Percentiles rank a stretch among this genome's conserved stretches.
Conservation (phyloP, 1,140 invertebrate genomes). For the Drosophila rhopaloa region DNA sequence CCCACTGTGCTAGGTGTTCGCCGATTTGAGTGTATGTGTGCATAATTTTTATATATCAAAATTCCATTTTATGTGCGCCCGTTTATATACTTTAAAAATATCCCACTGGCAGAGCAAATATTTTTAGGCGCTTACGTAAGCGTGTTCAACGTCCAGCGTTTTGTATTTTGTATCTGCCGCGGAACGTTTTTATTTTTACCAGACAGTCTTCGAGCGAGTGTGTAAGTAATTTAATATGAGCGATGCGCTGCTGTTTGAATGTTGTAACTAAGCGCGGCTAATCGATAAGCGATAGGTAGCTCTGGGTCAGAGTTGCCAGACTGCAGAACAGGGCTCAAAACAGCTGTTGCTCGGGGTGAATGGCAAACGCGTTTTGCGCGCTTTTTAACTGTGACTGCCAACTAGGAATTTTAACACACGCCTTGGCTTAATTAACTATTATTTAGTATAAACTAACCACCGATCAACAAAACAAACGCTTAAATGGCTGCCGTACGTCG, state of each 20-base stretch:
- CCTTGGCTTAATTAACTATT: conserved; percentile 13
- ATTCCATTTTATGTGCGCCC: conserved; percentile 67
- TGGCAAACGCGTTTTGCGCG: conserved; percentile 33
- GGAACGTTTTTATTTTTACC: conserved; percentile 66
- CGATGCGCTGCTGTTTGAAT: conserved; percentile 30
- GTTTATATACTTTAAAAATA: conserved; percentile 81
- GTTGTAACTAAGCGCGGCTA: conserved; percentile 34
- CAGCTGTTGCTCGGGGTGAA: conserved; percentile 44
- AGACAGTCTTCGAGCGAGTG: conserved; percentile 41
- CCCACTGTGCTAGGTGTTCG: conserved; percentile 35
- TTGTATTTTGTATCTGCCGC: conserved; percentile 47
- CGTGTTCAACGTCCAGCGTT: conserved; percentile 61
- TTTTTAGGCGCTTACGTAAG: conserved; percentile 80
- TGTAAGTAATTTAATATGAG: conserved; percentile 78
- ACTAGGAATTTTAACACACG: conserved; percentile 10
- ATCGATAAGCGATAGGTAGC: conserved; percentile 21
- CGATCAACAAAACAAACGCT: conserved; percentile 2
- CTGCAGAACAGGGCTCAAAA: conserved; percentile 6
- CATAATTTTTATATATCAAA: conserved; percentile 78
- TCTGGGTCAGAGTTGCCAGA: conserved; percentile 44
- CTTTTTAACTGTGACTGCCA: conserved; percentile 26
- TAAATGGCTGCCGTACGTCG: conserved; percentile 73
- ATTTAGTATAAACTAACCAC: conserved; percentile 9
- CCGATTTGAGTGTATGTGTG: conserved; percentile 27
- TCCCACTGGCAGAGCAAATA: conserved; percentile 58